Evolutionary conservation across 2,888 invertebrate genomes (phyloP).

Genomic region (Dorcus hopei): DNA sequence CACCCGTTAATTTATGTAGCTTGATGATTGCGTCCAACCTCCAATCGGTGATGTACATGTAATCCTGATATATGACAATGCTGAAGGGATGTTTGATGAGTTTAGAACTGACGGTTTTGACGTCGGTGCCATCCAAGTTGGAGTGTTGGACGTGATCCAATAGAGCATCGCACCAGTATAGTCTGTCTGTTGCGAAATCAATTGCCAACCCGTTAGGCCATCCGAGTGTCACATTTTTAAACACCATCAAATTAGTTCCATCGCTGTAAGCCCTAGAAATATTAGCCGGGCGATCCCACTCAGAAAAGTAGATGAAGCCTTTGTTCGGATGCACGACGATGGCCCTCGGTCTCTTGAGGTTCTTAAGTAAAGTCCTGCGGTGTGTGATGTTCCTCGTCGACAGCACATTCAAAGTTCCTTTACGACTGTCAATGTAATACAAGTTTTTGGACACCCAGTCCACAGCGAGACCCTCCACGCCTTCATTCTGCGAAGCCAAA

Average conservation of each 20-base stretch:
- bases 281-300: slow-evolving; percentile 95
- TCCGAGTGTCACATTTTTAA: slow-evolving; percentile 86
- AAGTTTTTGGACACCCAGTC: slow-evolving; percentile 96
- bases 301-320: slow-evolving; percentile 92
- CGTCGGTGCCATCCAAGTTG: slow-evolving; percentile 85
- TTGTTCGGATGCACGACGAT: slow-evolving; percentile 96
- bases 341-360: slow-evolving; percentile 88
- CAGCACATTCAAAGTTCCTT: slow-evolving; percentile 90
- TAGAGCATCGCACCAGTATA: slow-evolving; percentile 97
- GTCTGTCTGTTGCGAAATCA: slow-evolving; percentile 80
- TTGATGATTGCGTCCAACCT: slow-evolving; percentile 90
- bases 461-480: slow-evolving; percentile 91
- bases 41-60: slow-evolving; percentile 98
- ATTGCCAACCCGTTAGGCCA: slow-evolving; percentile 98
- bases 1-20: slow-evolving; percentile 84
- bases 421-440: slow-evolving; percentile 91
- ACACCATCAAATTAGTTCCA: slow-evolving; percentile 81
- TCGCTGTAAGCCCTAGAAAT: slow-evolving; percentile 91
- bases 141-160: slow-evolving; percentile 95
- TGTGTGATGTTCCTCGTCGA: slow-evolving; percentile 83
- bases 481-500: slow-evolving; percentile 93
- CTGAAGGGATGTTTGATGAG: slow-evolving; percentile 88
- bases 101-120: slow-evolving; percentile 82
- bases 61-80: slow-evolving; percentile 84
- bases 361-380: slow-evolving; percentile 78